Base-by-base conservation (phyloP, 2,888 invertebrate genomes). In the Lacanobia wlatinum region DNA sequence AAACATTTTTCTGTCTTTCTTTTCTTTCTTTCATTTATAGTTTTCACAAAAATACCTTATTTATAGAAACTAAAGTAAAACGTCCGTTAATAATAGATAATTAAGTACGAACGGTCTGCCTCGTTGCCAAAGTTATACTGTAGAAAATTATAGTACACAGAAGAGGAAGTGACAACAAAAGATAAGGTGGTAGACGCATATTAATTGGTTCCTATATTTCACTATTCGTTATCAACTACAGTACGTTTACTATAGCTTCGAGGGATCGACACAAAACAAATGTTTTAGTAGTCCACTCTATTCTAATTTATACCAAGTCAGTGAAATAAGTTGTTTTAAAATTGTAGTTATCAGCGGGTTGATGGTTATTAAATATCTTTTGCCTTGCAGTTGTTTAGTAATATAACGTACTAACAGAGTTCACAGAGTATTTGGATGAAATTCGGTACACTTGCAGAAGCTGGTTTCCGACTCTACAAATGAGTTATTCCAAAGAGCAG, bases 161-260 rank as follows among this genome's bases (percentile, higher is more conserved):
- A 43, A 21, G 1, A 3, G 23, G 4, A 28, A 34, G 16, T 72
- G 56, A 48, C 72, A 48, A 73, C 4, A 50, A 50, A 56, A 72
- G 38, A 23, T 52, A n/a, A n/a, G 43, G 50, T 34, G 18, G 34
- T 2, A 21, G 28, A 43, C 73, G 43, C 34, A 74, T 7, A 52
- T 71, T 52, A 74, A 59, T 59, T 52, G 21, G 50, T 52, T 34
- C 14, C 14, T 16, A 52, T 52, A 71, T 43, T 59, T 59, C 21
- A 71, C 7, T 52, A 34, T 34, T 14, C 43, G 43, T 34, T 71
- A 58, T 16, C 28, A 59, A 40, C 21, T 53, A 40, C 23, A 16
- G n/a, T 2, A 50, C 21, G 28, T 59, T 58, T 18, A 34, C 14
- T n/a, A 8, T 23, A 34, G 74, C 60, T n/a, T 71, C 43, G n/a